Conservation (phyloP, 2,888 invertebrate species). For the Cacoxenus indagator region DNA sequence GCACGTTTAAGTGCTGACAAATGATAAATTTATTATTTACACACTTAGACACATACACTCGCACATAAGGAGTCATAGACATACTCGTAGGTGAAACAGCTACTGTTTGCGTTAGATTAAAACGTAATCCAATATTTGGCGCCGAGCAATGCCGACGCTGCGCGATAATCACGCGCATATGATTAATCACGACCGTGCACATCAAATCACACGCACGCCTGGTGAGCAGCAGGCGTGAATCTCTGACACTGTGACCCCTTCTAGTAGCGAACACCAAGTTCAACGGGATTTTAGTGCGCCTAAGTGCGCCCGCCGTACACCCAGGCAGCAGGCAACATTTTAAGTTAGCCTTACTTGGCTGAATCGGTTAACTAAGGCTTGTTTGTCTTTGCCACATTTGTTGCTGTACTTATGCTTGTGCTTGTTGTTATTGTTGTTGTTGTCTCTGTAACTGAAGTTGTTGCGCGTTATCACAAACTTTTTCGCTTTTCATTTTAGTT, state of each 20-base stretch:
- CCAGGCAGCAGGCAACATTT: background rate
- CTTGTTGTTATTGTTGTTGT: background rate
- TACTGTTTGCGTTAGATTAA: conserved; percentile 56
- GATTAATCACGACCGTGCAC: conserved; percentile 63
- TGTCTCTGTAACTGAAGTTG: background rate
- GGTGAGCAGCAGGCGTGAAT: too few relatives aligned
- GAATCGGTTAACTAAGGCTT: background rate
- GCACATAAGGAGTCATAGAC: conserved; percentile 21
- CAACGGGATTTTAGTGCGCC: background rate
- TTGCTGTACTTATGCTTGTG: background rate
- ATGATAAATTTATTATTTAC: conserved; percentile 68
- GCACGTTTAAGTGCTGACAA: conserved; percentile 66
- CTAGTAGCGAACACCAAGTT: too few relatives aligned
- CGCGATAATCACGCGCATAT: conserved; percentile 63
- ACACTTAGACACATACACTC: conserved; percentile 38
- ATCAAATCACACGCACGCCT: conserved; percentile 36
- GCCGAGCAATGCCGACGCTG: conserved; percentile 24
- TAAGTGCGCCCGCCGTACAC: background rate
- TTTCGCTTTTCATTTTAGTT: conserved; percentile 8
- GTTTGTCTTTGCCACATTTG: background rate
- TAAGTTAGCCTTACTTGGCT: background rate
- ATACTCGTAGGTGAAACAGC: background rate
- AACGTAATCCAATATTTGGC: conserved; percentile 61
- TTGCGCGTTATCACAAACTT: background rate
- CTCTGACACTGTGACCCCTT: too few relatives aligned